Evolutionary conservation across 30 jellyfish, hydroid and myxozoan genomes (phyloP).

Genomic region (Mastigias papua): DNA sequence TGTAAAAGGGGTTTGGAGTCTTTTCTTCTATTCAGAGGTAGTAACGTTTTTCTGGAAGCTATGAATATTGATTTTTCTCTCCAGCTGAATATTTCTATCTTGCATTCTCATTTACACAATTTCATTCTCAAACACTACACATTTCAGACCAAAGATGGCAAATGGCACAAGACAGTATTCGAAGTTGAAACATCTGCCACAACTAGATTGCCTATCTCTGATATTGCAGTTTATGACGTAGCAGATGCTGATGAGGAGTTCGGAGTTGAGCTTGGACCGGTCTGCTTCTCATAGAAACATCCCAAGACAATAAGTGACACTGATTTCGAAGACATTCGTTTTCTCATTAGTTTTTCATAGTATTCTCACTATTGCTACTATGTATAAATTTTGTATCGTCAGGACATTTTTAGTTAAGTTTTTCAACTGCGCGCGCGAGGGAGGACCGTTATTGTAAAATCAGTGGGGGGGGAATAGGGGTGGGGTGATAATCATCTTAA

Average conservation of each 20-base stretch:
- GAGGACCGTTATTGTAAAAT: slow-evolving; percentile 69
- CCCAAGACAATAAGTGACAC: neutral
- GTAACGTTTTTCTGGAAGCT: too few species aligned
- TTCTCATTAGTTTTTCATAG: slow-evolving; percentile 19
- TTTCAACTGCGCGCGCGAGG: slow-evolving; percentile 90
- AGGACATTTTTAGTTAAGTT: slow-evolving; percentile 39
- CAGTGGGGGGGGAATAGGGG: slow-evolving; percentile 93
- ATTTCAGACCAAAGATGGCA: slow-evolving; percentile 88
- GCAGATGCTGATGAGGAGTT: slow-evolving; percentile 95
- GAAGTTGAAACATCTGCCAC: slow-evolving; percentile 77
- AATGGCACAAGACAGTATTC: slow-evolving; percentile 97
- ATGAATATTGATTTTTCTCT: too few species aligned
- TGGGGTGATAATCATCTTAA: slow-evolving; percentile 27
- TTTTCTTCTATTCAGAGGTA: too few species aligned
- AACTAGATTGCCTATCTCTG: slow-evolving; percentile 88
- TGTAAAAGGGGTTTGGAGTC: too few species aligned
- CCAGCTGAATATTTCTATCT: too few species aligned
- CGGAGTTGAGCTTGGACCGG: slow-evolving; percentile 99
- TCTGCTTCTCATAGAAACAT: slow-evolving; percentile 80
- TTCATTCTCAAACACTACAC: neutral
- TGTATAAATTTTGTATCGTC: slow-evolving; percentile 63
- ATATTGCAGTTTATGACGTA: slow-evolving; percentile 95
- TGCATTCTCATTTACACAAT: too few species aligned
- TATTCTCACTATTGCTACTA: slow-evolving; percentile 28
- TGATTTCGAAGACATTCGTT: slow-evolving; percentile 1